Percentiles rank a stretch among this genome's conserved stretches.
phyloP scores from a whole-genome alignment of 2,113 vertebrate genomes.

The Aptenodytes patagonicus region DNA sequence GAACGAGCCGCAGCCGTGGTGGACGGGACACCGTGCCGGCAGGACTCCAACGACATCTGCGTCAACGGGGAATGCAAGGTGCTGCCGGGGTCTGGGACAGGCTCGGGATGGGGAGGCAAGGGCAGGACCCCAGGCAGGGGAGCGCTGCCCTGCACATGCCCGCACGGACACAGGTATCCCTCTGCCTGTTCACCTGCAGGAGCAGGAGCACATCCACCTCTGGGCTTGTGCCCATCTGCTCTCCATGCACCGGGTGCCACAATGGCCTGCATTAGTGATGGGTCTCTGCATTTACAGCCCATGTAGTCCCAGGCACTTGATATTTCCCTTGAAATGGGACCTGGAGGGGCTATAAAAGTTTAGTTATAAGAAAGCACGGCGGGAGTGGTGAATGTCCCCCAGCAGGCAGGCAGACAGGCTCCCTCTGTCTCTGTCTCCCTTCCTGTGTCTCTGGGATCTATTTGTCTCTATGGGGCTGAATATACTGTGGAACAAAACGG shows the following conservation, averaged over 20 bases:
- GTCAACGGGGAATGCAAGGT: conserved; percentile 98
- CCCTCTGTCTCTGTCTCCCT: not conserved
- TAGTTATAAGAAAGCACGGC: not conserved
- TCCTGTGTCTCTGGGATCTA: not conserved
- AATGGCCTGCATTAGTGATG: fast-evolving
- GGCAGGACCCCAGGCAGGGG: fast-evolving
- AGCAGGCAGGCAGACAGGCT: not conserved
- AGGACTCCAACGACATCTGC: conserved; percentile 92
- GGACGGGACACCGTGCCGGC: conserved; percentile 89
- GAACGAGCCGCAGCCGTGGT: conserved; percentile 93
- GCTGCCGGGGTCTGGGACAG: not conserved
- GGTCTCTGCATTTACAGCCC: not conserved
- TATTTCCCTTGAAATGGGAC: not conserved
- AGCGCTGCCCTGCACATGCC: not conserved
- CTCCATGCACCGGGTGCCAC: not conserved
- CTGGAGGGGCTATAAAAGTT: not conserved
- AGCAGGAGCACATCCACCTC: not conserved
- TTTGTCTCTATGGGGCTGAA: not conserved
- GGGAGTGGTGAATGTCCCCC: not conserved
- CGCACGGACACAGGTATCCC: fast-evolving
- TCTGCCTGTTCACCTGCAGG: not conserved
- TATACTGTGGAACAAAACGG: not conserved
- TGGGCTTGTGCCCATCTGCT: fast-evolving
- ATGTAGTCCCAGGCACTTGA: not conserved
- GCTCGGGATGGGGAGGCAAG: fast-evolving